Conservation (phyloP, 1,140 invertebrate genomes). For the Metopolophium dirhodum region DNA sequence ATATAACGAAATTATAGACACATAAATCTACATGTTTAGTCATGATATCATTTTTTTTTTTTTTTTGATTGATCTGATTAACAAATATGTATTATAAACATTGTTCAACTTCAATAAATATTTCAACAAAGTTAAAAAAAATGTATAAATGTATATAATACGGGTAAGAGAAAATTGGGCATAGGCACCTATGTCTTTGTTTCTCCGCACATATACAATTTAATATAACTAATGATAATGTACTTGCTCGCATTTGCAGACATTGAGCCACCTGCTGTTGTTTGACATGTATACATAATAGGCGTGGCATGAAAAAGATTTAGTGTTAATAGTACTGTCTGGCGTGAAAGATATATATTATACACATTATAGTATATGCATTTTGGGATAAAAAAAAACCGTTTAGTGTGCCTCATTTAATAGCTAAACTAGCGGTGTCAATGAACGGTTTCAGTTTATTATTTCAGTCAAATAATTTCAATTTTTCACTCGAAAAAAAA, state of each 20-base stretch:
- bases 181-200: neutral
- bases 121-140: neutral
- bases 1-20: neutral
- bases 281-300: conserved; percentile 10
- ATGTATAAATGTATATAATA: neutral
- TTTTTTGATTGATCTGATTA: neutral
- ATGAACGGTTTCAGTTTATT: neutral
- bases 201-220: neutral
- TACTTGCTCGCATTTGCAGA: conserved; percentile 8
- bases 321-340: neutral
- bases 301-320: neutral
- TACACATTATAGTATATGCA: neutral
- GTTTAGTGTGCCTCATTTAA: neutral
- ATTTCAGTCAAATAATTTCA: neutral
- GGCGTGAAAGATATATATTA: neutral
- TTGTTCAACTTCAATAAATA: neutral
- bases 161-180: neutral
- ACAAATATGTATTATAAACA: neutral
- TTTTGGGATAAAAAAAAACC: neutral
- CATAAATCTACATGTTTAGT: neutral
- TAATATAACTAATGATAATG: conserved; percentile 8
- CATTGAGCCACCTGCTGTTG: conserved; percentile 4
- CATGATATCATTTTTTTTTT: neutral
- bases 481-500: neutral
- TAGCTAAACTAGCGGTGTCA: neutral